Base-by-base conservation (phyloP, 2,113 vertebrate species). In the Taxidea taxus region DNA sequence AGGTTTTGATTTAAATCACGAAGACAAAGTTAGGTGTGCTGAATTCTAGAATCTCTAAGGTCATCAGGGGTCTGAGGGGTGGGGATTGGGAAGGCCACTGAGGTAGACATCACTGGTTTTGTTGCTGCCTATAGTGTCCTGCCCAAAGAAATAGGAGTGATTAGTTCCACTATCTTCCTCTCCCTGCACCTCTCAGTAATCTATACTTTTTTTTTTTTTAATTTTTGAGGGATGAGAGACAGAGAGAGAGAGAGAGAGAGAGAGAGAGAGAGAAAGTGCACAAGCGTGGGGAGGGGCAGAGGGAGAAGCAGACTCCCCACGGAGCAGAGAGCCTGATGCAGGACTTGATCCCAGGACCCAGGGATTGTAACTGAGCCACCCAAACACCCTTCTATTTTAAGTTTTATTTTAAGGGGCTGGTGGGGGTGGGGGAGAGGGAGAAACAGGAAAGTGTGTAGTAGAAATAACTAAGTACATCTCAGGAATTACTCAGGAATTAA, bases 401-500 rank as follows among this genome's bases (percentile, higher is more conserved):
- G 1, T n/a, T n/a, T n/a, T n/a, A n/a, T n/a, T n/a, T n/a, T n/a
- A n/a, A 54, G 8, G 12, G 4, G 27, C 1, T 15, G 15, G 56
- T 20, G 1, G 8, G 0, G 0, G 34, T 4, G 0, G 14, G 31
- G 31, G 18, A 6, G 21, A 56, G 37, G 7, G 10, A 34, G 21
- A 64, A 70, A 42, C 1, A 62, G 20, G 34, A 84, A 2, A 56
- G 37, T 6, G 44, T 10, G 1, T 13, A 37, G 42, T n/a, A 25
- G 29, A 74, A 89, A 68, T 42, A 64, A 42, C 31, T 39, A 39
- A 80, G 64, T 15, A 78, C 14, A 20, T 72, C 51, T 15, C 18
- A 39, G 86, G 21, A 58, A 56, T 91, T 88, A 58, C 60, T 68
- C 25, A n/a, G n/a, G n/a, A n/a, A n/a, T n/a, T n/a, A n/a, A n/a